A percentile compares a stretch with the other conserved stretches of the same genome.
phyloP scores from a whole-genome alignment of 2,797 vertebrate genomes.

The Percopsis omiscomaycus region DNA sequence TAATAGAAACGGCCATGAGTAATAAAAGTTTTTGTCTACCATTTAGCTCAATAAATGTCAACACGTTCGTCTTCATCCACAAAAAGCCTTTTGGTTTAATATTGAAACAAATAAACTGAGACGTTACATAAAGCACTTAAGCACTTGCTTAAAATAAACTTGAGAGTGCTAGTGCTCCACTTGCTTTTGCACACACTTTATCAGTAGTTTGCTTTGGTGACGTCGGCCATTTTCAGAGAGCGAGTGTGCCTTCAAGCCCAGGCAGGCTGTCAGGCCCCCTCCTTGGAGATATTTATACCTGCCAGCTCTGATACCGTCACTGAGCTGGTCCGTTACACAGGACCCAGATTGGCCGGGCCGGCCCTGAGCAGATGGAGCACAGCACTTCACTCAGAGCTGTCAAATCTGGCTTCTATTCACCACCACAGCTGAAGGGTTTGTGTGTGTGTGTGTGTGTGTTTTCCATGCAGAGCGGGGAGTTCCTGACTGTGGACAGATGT shows the following conservation, averaged over 20 bases:
- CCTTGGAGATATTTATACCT: constrained; percentile 23
- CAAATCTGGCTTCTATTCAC: constrained; percentile 13
- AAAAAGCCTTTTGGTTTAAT: constrained; percentile 36
- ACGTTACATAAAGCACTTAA: constrained; percentile 33
- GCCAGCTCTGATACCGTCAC: not conserved
- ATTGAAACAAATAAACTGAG: constrained; percentile 31
- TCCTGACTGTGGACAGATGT: constrained; percentile 74
- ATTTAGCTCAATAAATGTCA: constrained; percentile 56
- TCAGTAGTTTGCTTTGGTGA: not conserved
- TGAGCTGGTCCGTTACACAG: not conserved
- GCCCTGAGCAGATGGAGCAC: constrained; percentile 11
- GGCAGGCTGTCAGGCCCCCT: constrained; percentile 1
- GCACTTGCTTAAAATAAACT: constrained; percentile 9
- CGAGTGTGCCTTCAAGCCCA: constrained; percentile 6
- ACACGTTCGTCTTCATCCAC: constrained; percentile 43
- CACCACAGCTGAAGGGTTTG: not conserved
- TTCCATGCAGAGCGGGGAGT: constrained; percentile 70
- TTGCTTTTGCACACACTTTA: not conserved
- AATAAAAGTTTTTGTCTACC: constrained; percentile 35
- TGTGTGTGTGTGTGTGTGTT: constrained; percentile 18
- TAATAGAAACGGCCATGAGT: constrained; percentile 51
- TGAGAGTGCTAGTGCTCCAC: constrained; percentile 9
- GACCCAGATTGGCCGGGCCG: not conserved
- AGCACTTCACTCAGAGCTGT: constrained; percentile 5
- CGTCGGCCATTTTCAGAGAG: not conserved